A percentile compares a stretch with the other conserved stretches of the same genome.
Conservation (phyloP, 2,888 invertebrate species). For the Calameuta pallipes region DNA sequence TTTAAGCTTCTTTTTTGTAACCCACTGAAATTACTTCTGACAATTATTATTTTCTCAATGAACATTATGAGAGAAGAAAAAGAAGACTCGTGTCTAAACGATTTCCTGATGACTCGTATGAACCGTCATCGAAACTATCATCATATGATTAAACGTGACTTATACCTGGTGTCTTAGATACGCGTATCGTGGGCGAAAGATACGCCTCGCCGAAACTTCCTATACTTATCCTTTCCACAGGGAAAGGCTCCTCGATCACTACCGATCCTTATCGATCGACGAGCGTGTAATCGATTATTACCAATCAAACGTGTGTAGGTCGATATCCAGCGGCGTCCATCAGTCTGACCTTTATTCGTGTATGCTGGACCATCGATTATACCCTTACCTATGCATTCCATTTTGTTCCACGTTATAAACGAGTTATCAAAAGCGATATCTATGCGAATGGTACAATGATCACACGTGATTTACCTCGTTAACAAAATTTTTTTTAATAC, state of each 20-base stretch:
- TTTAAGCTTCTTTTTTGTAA: neutral
- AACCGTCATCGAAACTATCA: neutral
- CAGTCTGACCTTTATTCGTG: conserved; percentile 1
- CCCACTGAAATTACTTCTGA: neutral
- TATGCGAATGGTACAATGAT: neutral
- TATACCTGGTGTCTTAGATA: neutral
- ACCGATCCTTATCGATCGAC: conserved; percentile 15
- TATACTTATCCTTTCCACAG: conserved; percentile 6
- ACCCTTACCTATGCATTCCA: neutral
- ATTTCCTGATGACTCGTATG: neutral
- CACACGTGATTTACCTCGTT: neutral
- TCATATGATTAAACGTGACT: neutral
- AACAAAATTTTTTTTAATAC: neutral
- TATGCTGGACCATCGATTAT: conserved; percentile 3
- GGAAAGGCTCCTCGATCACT: conserved; percentile 7
- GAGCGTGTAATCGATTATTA: conserved; percentile 16
- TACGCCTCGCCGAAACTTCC: neutral
- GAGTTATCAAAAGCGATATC: neutral
- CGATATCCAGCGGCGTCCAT: conserved; percentile 10
- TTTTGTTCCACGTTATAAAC: neutral
- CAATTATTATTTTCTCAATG: neutral
- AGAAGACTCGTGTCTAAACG: neutral
- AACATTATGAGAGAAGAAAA: neutral
- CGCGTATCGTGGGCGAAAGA: neutral
- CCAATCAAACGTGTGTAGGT: conserved; percentile 2